Percentiles rank a stretch among this genome's conserved stretches.
Conservation (phyloP, 2,888 invertebrate species). For the Dolichomitus sp. region DNA sequence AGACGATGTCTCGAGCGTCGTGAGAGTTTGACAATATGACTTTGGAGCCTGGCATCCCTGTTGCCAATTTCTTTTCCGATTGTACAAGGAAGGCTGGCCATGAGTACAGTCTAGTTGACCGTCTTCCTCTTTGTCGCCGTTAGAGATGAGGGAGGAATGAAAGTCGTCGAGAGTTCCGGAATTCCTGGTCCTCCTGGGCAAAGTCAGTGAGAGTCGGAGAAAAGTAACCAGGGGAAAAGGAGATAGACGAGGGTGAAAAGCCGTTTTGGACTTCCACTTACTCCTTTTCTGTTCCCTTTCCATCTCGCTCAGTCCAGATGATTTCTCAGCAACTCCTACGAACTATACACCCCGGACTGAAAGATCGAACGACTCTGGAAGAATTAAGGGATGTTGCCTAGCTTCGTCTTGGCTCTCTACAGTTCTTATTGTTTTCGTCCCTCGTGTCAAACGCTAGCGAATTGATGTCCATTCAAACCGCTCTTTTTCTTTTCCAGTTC, state of each 20-base stretch:
- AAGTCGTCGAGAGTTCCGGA: constrained; percentile 55
- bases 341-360: constrained; percentile 8
- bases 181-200: constrained; percentile 52
- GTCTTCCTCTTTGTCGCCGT: constrained; percentile 47
- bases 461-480: neutral
- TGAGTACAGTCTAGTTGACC: constrained; percentile 16
- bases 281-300: constrained; percentile 24
- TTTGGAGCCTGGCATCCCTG: constrained; percentile 47
- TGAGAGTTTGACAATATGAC: constrained; percentile 58
- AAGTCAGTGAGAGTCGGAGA: constrained; percentile 24
- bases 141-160: constrained; percentile 47
- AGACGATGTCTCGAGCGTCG: constrained; percentile 39
- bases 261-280: constrained; percentile 50
- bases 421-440: neutral
- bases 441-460: neutral
- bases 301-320: constrained; percentile 49
- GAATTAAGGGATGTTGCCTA: constrained; percentile 45
- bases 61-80: constrained; percentile 60
- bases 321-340: constrained; percentile 45
- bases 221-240: constrained; percentile 28
- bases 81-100: constrained; percentile 31
- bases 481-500: constrained; percentile 22
- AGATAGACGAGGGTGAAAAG: constrained; percentile 54
- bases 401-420: neutral
- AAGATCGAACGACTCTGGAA: constrained; percentile 44